These are phyloP conservation scores for Eumaeus atala DNA, from an alignment of 1,140 invertebrate genomes.

Conservation along the genomic window DNA sequence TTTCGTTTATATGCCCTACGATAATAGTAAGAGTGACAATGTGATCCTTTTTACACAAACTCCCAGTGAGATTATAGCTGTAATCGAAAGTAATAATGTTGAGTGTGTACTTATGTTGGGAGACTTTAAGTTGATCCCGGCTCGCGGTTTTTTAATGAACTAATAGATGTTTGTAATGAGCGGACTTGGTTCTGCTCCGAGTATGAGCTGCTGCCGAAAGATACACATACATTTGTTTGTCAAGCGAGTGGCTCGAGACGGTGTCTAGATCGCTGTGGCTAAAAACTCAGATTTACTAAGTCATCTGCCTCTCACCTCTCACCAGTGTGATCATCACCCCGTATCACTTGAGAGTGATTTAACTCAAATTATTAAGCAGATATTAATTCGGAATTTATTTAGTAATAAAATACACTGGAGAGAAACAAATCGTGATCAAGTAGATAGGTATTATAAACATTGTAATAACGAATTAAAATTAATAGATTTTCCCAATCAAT, in stretches of 20 bases:
- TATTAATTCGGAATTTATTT: constrained; percentile 9
- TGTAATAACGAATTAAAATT: too few relatives aligned
- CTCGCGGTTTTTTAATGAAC: constrained; percentile 5
- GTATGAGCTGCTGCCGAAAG: constrained; percentile 2
- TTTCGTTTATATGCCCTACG: neutral
- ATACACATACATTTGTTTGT: neutral
- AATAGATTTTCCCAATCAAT: too few relatives aligned
- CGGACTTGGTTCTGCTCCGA: neutral
- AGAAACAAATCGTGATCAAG: too few relatives aligned
- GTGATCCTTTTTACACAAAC: neutral
- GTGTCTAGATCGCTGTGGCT: too few relatives aligned
- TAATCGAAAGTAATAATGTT: too few relatives aligned
- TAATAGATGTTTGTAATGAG: constrained; percentile 1
- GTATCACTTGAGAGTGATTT: neutral
- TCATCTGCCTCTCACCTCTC: too few relatives aligned
- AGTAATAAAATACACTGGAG: too few relatives aligned
- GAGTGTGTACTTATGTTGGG: neutral
- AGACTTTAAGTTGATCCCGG: neutral
- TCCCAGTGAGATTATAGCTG: too few relatives aligned
- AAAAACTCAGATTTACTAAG: too few relatives aligned
- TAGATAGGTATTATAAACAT: too few relatives aligned
- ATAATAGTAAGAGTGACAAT: neutral
- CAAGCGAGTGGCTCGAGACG: too few relatives aligned
- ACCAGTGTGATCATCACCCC: too few relatives aligned
- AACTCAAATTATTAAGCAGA: constrained; percentile 15